Conservation (phyloP, 37 sponge, comb jelly and placozoan species). For the Spongia lamella region DNA sequence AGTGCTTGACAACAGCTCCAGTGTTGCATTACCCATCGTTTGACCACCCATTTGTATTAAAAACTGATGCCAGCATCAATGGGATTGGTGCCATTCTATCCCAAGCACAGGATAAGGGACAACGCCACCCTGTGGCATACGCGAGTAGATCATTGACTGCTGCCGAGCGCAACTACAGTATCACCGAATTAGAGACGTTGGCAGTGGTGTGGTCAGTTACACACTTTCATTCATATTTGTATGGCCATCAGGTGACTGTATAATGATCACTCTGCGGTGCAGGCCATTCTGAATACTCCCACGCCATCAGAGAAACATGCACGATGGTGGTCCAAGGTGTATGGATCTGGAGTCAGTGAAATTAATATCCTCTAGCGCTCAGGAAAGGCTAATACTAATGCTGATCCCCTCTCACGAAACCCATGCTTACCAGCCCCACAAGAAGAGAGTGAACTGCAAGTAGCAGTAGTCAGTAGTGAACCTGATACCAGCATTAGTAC, state of each 20-base stretch:
- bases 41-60: slow-evolving; percentile 25
- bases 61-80: slow-evolving; percentile 46
- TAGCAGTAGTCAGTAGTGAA: no score
- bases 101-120: slow-evolving; percentile 20
- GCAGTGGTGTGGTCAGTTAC: slow-evolving; percentile 60
- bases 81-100: slow-evolving; percentile 54
- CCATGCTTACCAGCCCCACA: background rate
- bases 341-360: slow-evolving; percentile 32
- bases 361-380: slow-evolving; percentile 38
- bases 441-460: slow-evolving; percentile 5
- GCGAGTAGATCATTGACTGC: slow-evolving; percentile 43
- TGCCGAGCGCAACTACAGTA: slow-evolving; percentile 52
- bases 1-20: no score
- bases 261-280: slow-evolving; percentile 65
- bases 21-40: slow-evolving; percentile 55
- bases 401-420: slow-evolving; percentile 23
- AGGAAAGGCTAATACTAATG: slow-evolving; percentile 32
- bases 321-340: slow-evolving; percentile 59
- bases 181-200: slow-evolving; percentile 69
- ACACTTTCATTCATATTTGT: slow-evolving; percentile 46
- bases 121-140: slow-evolving; percentile 47
- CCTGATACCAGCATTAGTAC: no score
- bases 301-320: slow-evolving; percentile 60
- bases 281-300: slow-evolving; percentile 57
- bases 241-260: slow-evolving; percentile 45